Percentiles rank a stretch among this genome's conserved stretches.
phyloP scores from a whole-genome alignment of 2,888 invertebrate species.

The Cistogaster globosa region DNA sequence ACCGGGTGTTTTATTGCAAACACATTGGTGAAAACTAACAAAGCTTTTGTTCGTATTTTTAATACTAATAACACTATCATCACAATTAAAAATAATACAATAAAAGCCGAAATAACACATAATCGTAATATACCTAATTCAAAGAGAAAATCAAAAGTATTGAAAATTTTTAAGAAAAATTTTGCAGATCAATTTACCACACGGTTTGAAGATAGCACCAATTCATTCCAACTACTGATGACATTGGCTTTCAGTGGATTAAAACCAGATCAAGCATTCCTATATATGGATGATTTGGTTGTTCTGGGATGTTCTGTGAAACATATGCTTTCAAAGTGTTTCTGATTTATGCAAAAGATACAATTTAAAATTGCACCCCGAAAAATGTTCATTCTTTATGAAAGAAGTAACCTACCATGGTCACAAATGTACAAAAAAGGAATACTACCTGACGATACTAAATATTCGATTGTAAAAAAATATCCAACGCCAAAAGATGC shows the following conservation, averaged over 20 bases:
- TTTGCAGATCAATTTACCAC: too few relatives aligned
- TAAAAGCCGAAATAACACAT: neutral
- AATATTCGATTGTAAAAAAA: neutral
- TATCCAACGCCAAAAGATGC: neutral
- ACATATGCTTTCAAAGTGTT: neutral
- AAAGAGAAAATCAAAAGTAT: too few relatives aligned
- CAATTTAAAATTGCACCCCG: neutral
- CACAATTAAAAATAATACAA: neutral
- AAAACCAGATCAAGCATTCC: too few relatives aligned
- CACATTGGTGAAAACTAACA: neutral
- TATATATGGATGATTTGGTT: neutral
- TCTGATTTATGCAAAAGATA: neutral
- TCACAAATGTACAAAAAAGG: neutral
- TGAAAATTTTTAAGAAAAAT: too few relatives aligned
- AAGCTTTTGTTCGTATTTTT: neutral
- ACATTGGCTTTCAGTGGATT: too few relatives aligned
- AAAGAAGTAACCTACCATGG: neutral
- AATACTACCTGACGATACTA: neutral
- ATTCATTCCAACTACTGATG: too few relatives aligned
- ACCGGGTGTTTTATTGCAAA: neutral
- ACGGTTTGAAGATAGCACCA: too few relatives aligned
- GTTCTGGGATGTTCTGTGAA: neutral
- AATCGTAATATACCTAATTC: neutral
- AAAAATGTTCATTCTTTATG: neutral
- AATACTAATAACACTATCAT: neutral